Percentiles rank a stretch among this genome's conserved stretches.
Conservation (phyloP, 2,797 vertebrate species). For the Rhinophrynus dorsalis region DNA sequence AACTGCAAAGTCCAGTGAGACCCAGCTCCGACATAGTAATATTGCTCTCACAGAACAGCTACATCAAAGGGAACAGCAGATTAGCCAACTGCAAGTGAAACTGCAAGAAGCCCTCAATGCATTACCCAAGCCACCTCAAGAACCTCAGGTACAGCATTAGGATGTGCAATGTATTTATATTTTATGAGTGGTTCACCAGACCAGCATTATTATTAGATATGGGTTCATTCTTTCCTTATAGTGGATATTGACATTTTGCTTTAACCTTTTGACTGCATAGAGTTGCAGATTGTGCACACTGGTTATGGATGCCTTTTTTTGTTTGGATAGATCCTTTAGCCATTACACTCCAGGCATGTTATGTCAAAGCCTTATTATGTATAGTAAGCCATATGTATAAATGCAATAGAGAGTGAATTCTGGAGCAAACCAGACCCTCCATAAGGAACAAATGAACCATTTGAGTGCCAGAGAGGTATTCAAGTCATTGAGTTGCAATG, state of each 20-base stretch:
- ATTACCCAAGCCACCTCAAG: constrained; percentile 55
- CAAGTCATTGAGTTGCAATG: no score
- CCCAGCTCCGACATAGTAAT: constrained; percentile 75
- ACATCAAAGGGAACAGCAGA: constrained; percentile 75
- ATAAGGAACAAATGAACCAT: no score
- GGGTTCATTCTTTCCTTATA: constrained; percentile 31
- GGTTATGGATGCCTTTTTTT: no score
- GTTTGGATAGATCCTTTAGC: no score
- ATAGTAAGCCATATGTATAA: no score
- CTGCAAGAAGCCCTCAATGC: constrained; percentile 62
- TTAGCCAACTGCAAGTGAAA: constrained; percentile 76
- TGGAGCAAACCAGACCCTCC: no score
- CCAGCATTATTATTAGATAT: constrained; percentile 32
- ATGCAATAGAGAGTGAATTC: no score
- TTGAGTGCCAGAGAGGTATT: no score
- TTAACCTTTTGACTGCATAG: constrained; percentile 38
- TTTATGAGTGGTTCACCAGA: constrained; percentile 45
- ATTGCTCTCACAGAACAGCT: constrained; percentile 74
- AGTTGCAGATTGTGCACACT: background rate
- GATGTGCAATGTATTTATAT: constrained; percentile 44
- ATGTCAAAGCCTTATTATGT: no score
- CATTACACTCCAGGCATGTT: no score
- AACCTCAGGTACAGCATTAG: constrained; percentile 60
- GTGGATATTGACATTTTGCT: constrained; percentile 41
- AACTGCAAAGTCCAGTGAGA: constrained; percentile 77